A percentile compares a stretch with the other conserved stretches of the same genome.
Conservation (phyloP, 1,140 invertebrate species). For the Phocides pigmalion region DNA sequence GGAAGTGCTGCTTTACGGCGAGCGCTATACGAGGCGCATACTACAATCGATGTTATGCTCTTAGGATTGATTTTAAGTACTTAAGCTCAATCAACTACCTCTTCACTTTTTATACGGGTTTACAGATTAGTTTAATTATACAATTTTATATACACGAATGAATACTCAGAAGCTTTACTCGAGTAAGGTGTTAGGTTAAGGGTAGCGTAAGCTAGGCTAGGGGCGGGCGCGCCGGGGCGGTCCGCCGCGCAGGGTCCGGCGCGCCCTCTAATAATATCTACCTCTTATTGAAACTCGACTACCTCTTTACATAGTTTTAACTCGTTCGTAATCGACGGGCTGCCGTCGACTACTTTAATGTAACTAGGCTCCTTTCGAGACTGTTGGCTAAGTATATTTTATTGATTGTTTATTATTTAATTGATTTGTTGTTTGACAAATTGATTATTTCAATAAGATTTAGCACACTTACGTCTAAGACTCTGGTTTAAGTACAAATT, state of each 20-base stretch:
- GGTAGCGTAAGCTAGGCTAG: constrained; percentile 63
- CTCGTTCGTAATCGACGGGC: constrained; percentile 67
- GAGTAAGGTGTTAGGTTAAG: constrained; percentile 77
- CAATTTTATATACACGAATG: constrained; percentile 81
- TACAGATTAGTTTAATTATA: constrained; percentile 83
- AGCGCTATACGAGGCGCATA: constrained; percentile 42
- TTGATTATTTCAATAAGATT: constrained; percentile 60
- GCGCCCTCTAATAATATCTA: constrained; percentile 56
- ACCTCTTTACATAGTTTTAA: constrained; percentile 80
- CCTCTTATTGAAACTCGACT: constrained; percentile 78
- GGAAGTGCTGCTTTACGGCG: constrained; percentile 40
- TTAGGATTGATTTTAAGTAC: constrained; percentile 79
- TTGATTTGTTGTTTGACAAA: constrained; percentile 74
- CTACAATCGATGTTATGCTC: constrained; percentile 65
- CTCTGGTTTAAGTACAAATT: constrained; percentile 82
- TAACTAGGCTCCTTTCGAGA: constrained; percentile 73
- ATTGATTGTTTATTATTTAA: constrained; percentile 72
- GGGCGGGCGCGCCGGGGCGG: constrained; percentile 66
- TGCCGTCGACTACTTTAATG: constrained; percentile 72
- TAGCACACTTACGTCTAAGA: constrained; percentile 67
- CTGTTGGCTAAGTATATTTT: constrained; percentile 81
- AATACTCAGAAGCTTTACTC: constrained; percentile 84
- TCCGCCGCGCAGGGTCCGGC: constrained; percentile 76
- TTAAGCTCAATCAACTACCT: constrained; percentile 82
- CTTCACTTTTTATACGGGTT: constrained; percentile 83